These are phyloP conservation scores for Sebastes dallii DNA, from an alignment of 2,797 vertebrate species.

Conservation along the genomic window DNA sequence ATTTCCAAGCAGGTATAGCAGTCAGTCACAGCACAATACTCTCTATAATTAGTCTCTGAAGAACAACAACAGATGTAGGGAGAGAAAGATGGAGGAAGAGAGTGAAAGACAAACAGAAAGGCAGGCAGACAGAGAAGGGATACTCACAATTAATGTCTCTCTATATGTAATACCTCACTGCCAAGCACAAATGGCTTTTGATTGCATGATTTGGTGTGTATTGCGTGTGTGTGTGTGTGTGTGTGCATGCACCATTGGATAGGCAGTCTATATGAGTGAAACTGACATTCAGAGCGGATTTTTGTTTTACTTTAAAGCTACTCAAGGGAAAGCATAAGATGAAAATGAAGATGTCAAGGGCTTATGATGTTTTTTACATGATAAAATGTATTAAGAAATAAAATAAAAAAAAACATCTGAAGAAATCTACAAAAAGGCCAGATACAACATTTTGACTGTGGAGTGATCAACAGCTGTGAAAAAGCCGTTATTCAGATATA, in stretches of 20 bases:
- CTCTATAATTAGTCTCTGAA: constrained; percentile 80
- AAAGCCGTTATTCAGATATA: neutral
- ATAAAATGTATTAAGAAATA: neutral
- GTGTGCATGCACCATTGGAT: neutral
- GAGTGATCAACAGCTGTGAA: neutral
- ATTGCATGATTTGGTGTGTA: constrained; percentile 24
- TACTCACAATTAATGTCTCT: constrained; percentile 12
- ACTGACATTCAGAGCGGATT: neutral
- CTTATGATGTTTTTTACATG: neutral
- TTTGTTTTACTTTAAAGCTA: neutral
- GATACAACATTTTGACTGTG: neutral
- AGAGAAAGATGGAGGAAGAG: constrained; percentile 38
- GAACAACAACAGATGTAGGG: constrained; percentile 77
- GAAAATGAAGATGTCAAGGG: neutral
- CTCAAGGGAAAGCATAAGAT: neutral
- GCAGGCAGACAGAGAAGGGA: constrained; percentile 25
- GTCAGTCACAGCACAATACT: constrained; percentile 79
- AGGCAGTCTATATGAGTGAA: neutral
- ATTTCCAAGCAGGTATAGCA: constrained; percentile 72
- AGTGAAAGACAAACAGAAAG: constrained; percentile 28
- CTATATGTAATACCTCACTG: constrained; percentile 15
- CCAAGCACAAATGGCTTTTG: constrained; percentile 29
- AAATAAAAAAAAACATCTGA: neutral
- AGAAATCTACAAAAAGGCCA: neutral
- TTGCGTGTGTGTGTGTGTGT: constrained; percentile 3